phyloP scores from a whole-genome alignment of 2,888 invertebrate genomes.

The Crossocerus cetratus region DNA sequence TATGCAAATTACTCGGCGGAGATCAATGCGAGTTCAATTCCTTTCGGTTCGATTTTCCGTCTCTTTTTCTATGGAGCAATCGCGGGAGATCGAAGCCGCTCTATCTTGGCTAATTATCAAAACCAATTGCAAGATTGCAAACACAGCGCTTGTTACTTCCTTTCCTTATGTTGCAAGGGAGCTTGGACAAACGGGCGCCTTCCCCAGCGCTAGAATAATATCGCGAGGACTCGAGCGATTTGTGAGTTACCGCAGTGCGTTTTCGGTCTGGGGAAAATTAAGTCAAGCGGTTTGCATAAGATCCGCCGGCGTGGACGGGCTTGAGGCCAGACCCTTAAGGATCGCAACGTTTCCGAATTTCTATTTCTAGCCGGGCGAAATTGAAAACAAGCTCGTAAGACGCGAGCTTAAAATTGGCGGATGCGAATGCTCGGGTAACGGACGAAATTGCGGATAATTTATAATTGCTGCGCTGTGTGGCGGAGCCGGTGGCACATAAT shows the following conservation, averaged over 20 bases:
- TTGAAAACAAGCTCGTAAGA: constrained; percentile 38
- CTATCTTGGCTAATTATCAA: neutral
- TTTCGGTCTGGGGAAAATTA: too few species aligned
- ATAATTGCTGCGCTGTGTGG: constrained; percentile 52
- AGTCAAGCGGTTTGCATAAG: too few species aligned
- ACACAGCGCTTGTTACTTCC: too few species aligned
- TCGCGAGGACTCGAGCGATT: too few species aligned
- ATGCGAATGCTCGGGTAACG: constrained; percentile 39
- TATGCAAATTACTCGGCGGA: constrained; percentile 2
- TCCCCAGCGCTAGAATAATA: too few species aligned
- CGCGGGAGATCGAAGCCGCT: neutral
- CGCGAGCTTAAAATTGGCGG: constrained; percentile 23
- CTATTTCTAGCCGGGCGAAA: constrained; percentile 1
- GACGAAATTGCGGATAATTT: constrained; percentile 62
- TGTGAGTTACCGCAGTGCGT: too few species aligned
- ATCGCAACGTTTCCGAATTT: constrained; percentile 12
- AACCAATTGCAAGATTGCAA: too few species aligned
- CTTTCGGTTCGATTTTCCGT: neutral
- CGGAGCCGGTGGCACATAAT: neutral
- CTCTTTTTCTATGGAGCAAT: neutral
- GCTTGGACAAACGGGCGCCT: too few species aligned
- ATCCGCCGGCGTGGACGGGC: too few species aligned
- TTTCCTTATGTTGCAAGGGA: too few species aligned
- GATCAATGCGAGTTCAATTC: neutral
- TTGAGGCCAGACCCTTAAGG: neutral